Evolutionary conservation across 1,140 invertebrate genomes (phyloP).

Genomic region (Drosophila equinoxialis): DNA sequence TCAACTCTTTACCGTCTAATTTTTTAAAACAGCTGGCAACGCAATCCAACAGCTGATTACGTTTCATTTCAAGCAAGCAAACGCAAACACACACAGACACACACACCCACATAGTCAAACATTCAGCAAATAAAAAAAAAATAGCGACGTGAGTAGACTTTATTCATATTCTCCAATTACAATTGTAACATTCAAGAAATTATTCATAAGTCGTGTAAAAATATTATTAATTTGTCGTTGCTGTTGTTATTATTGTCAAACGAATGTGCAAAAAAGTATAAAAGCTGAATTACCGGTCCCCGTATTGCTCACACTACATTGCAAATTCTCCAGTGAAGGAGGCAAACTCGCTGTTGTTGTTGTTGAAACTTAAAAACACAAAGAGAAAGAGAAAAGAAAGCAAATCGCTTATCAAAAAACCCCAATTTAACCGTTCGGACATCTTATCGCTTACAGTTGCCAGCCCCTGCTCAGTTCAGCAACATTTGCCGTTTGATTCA

Average conservation of each 20-base stretch:
- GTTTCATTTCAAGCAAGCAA: constrained; percentile 35
- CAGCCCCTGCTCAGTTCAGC: constrained; percentile 56
- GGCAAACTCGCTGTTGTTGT: background rate
- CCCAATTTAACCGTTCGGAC: constrained; percentile 26
- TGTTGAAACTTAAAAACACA: constrained; percentile 24
- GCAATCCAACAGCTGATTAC: constrained; percentile 39
- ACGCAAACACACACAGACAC: constrained; percentile 17
- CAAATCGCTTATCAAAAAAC: background rate
- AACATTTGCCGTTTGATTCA: constrained; percentile 53
- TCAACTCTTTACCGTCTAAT: background rate
- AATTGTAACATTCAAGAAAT: constrained; percentile 50
- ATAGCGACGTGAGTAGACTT: constrained; percentile 60
- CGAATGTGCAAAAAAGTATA: background rate
- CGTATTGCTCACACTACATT: constrained; percentile 57
- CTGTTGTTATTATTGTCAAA: background rate
- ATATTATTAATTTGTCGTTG: background rate
- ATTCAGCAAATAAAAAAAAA: constrained; percentile 45
- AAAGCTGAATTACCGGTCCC: constrained; percentile 23
- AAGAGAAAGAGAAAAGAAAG: background rate
- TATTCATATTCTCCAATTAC: constrained; percentile 52
- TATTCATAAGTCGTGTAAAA: constrained; percentile 62
- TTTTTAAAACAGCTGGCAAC: constrained; percentile 33
- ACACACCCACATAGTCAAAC: constrained; percentile 36
- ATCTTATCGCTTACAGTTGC: constrained; percentile 49
- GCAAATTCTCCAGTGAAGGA: constrained; percentile 22